phyloP scores from a whole-genome alignment of 2,888 invertebrate species.

The Gisinianus flammeolus region DNA sequence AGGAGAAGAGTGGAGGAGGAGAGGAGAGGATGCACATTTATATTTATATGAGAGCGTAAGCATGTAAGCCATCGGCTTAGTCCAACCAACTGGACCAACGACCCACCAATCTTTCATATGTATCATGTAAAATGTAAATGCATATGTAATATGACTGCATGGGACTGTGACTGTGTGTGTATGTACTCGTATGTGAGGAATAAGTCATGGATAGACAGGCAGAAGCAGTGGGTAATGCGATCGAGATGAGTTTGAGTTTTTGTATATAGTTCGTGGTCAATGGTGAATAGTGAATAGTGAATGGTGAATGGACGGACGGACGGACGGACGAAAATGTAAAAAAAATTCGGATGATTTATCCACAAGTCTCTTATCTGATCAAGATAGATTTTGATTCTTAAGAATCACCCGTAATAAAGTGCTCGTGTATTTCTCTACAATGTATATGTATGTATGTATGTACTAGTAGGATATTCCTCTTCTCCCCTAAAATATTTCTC shows the following conservation, averaged over 20 bases:
- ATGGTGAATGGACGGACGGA: constrained; percentile 27
- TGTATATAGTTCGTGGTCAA: not conserved
- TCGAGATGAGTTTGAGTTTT: not conserved
- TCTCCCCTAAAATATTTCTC: not conserved
- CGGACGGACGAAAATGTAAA: constrained; percentile 16
- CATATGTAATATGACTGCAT: not conserved
- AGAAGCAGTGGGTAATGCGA: not conserved
- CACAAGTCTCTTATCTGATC: constrained; percentile 44
- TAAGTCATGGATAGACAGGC: not conserved
- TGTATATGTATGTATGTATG: not conserved
- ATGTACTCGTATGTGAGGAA: not conserved
- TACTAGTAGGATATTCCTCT: constrained; percentile 11
- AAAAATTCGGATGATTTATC: constrained; percentile 45
- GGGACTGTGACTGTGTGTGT: not conserved
- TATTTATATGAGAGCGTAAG: not conserved
- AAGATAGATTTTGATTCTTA: constrained; percentile 43
- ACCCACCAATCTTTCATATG: not conserved
- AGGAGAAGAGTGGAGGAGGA: too few species aligned
- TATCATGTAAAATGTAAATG: not conserved
- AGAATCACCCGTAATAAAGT: constrained; percentile 17
- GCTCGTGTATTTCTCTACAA: not conserved
- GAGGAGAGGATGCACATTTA: not conserved
- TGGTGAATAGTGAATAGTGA: constrained; percentile 8
- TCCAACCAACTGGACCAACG: not conserved
- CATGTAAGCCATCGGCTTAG: not conserved